Evolutionary conservation across 2,888 invertebrate species (phyloP).

Genomic region (Trichopoda pennipes): DNA sequence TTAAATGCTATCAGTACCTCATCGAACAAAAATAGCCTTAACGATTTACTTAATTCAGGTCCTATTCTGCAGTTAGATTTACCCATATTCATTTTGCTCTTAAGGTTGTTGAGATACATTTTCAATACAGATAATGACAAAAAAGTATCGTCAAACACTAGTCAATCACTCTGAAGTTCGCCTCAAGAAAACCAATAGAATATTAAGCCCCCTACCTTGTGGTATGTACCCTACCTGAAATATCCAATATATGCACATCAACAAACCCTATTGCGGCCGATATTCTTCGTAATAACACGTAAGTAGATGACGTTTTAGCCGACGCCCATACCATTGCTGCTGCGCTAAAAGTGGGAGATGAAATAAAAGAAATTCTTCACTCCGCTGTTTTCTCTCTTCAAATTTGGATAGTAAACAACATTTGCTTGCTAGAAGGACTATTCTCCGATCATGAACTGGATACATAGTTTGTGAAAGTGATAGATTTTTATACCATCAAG

Average conservation of each 20-base stretch:
- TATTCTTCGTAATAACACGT: background rate
- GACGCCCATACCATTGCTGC: background rate
- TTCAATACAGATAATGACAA: slow-evolving; percentile 68
- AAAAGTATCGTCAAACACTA: slow-evolving; percentile 67
- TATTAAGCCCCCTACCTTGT: slow-evolving; percentile 14
- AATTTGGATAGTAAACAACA: slow-evolving; percentile 21
- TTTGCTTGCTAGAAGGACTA: background rate
- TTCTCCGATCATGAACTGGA: background rate
- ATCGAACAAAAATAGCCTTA: slow-evolving; percentile 45
- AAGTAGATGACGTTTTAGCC: slow-evolving; percentile 1
- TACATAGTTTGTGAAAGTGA: slow-evolving; percentile 8
- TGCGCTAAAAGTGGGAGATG: background rate
- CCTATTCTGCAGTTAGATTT: slow-evolving; percentile 62
- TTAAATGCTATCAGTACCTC: slow-evolving; percentile 64
- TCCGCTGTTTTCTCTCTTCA: slow-evolving; percentile 23
- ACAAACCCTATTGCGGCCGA: background rate
- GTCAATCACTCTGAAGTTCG: slow-evolving; percentile 31
- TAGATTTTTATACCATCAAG: slow-evolving; percentile 3
- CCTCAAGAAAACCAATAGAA: slow-evolving; percentile 4
- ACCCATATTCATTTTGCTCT: slow-evolving; percentile 35
- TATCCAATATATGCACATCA: background rate
- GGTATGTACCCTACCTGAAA: background rate
- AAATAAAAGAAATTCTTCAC: background rate
- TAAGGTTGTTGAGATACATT: slow-evolving; percentile 49
- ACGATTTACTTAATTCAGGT: slow-evolving; percentile 55